These are phyloP conservation scores for Hipposideros armiger DNA, from an alignment of 2,113 vertebrate species.

Conservation along the genomic window DNA sequence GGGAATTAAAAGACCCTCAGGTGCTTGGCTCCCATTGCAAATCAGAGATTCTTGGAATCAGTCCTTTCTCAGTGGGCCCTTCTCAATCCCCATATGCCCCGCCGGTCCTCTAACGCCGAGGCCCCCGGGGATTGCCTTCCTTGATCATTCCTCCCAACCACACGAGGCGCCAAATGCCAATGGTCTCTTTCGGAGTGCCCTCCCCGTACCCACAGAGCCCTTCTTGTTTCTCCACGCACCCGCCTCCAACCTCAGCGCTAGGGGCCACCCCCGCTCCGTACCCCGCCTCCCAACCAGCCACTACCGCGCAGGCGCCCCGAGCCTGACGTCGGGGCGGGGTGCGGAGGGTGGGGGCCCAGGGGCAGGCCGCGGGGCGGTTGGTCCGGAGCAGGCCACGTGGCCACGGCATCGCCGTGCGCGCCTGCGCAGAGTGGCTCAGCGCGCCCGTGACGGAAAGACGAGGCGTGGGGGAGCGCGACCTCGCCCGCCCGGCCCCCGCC, in stretches of 20 bases:
- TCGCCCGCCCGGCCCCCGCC: conserved; percentile 75
- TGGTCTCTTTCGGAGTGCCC: no score
- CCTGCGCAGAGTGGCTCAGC: conserved; percentile 90
- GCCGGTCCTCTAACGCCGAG: background rate
- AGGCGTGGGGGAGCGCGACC: conserved; percentile 73
- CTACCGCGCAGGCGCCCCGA: conserved; percentile 16
- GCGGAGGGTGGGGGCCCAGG: background rate
- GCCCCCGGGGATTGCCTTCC: background rate
- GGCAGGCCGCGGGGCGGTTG: conserved; percentile 2
- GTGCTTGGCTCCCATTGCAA: background rate
- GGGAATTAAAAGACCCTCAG: background rate
- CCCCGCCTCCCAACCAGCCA: background rate
- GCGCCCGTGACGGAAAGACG: conserved; percentile 68
- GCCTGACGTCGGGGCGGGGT: background rate
- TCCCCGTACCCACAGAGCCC: no score
- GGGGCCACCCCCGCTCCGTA: background rate
- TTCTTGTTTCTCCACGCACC: background rate
- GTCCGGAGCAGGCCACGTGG: conserved; percentile 87
- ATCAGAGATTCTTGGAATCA: background rate
- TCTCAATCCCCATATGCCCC: accelerated
- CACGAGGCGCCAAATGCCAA: conserved; percentile 49
- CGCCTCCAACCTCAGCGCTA: background rate
- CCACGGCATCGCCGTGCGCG: conserved; percentile 81
- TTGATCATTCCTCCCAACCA: conserved; percentile 60
- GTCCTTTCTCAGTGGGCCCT: background rate